Conservation (phyloP, 1,140 invertebrate genomes). For the Drosophila subobscura region DNA sequence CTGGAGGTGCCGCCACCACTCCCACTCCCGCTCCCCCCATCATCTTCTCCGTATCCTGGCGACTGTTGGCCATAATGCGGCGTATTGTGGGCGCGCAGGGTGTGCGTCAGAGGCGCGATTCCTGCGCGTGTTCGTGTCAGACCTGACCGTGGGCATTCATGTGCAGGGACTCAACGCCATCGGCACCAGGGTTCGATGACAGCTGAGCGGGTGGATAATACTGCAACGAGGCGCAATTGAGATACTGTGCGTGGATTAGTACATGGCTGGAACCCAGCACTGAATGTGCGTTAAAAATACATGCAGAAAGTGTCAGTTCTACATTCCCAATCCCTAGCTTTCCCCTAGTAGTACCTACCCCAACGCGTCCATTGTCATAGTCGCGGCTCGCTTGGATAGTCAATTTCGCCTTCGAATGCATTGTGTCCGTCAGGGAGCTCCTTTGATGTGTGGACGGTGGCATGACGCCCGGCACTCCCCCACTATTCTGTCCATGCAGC, state of each 20-base stretch:
- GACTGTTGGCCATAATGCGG: slow-evolving; percentile 82
- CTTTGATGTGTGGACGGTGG: slow-evolving; percentile 86
- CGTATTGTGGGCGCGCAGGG: slow-evolving; percentile 83
- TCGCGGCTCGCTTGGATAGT: slow-evolving; percentile 90
- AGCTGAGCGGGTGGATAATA: slow-evolving; percentile 92
- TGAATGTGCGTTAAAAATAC: slow-evolving; percentile 49
- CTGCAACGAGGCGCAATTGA: slow-evolving; percentile 85
- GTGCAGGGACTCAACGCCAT: slow-evolving; percentile 87
- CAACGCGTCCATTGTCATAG: slow-evolving; percentile 89
- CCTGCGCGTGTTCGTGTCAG: slow-evolving; percentile 81
- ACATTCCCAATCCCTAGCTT: too few relatives aligned
- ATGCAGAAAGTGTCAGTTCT: background rate
- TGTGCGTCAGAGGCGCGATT: slow-evolving; percentile 83
- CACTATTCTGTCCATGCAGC: slow-evolving; percentile 38
- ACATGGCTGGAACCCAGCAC: too few relatives aligned
- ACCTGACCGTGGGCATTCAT: slow-evolving; percentile 88
- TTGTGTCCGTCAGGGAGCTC: slow-evolving; percentile 91
- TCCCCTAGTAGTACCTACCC: slow-evolving; percentile 59
- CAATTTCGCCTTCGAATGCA: slow-evolving; percentile 93
- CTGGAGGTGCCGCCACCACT: slow-evolving; percentile 15
- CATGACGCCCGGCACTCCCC: slow-evolving; percentile 77
- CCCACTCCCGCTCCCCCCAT: slow-evolving; percentile 38
- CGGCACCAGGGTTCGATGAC: slow-evolving; percentile 85
- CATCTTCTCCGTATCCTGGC: slow-evolving; percentile 83
- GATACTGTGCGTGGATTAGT: slow-evolving; percentile 67